Evolutionary conservation across 2,113 vertebrate genomes (phyloP).

Genomic region (Mesembrinibis cayennensis): DNA sequence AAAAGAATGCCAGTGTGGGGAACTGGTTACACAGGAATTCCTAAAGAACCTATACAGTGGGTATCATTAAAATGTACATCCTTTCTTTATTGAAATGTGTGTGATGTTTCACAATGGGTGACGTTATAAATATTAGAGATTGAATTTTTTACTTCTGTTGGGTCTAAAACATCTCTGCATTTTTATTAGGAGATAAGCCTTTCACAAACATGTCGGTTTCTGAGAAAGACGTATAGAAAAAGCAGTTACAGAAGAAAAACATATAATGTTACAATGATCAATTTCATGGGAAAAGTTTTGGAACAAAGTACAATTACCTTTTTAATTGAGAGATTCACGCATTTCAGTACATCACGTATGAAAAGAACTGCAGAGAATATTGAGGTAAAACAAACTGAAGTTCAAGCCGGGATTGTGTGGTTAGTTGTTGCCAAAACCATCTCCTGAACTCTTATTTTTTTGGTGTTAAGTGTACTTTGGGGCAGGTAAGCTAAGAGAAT

Average conservation of each 20-base stretch:
- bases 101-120: not conserved
- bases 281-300: not conserved
- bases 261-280: not conserved
- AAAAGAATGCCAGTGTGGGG: not conserved
- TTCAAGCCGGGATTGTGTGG: not conserved
- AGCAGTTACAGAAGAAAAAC: not conserved
- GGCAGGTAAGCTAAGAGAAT: not conserved
- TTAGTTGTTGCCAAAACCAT: accelerated
- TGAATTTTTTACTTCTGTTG: not conserved
- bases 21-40: not conserved
- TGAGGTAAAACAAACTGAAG: not conserved
- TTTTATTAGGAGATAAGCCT: not conserved
- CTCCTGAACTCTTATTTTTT: not conserved
- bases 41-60: not conserved
- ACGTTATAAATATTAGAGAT: not conserved
- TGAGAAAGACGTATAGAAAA: not conserved
- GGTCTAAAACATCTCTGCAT: not conserved
- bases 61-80: not conserved
- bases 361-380: not conserved
- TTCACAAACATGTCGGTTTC: not conserved
- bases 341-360: not conserved
- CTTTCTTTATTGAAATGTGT: not conserved
- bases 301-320: not conserved
- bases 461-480: not conserved
- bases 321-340: not conserved